These are phyloP conservation scores for Stratiomys singularior DNA, from an alignment of 2,888 invertebrate species.

Conservation along the genomic window DNA sequence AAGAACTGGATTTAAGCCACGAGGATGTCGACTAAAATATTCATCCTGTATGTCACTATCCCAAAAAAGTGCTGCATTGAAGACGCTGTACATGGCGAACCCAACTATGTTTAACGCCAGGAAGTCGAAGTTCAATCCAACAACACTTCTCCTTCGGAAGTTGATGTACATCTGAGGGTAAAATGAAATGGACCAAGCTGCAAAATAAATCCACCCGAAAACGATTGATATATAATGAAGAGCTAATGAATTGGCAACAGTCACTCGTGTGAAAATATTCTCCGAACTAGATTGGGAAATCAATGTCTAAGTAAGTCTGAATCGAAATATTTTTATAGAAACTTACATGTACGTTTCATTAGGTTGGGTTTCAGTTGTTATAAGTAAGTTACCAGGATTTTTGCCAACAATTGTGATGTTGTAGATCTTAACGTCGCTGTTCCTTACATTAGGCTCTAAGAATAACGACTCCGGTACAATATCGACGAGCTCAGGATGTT, in stretches of 20 bases:
- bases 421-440: slow-evolving; percentile 56
- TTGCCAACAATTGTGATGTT: slow-evolving; percentile 71
- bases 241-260: slow-evolving; percentile 75
- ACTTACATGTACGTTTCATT: slow-evolving; percentile 63
- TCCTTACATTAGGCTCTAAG: slow-evolving; percentile 63
- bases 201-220: slow-evolving; percentile 99
- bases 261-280: slow-evolving; percentile 78
- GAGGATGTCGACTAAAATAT: slow-evolving; percentile 83
- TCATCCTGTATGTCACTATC: slow-evolving; percentile 82
- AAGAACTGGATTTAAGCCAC: slow-evolving; percentile 92
- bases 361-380: slow-evolving; percentile 72
- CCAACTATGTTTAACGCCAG: slow-evolving; percentile 91
- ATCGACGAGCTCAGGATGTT: slow-evolving; percentile 73
- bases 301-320: neutral
- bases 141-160: slow-evolving; percentile 91
- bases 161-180: slow-evolving; percentile 97
- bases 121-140: slow-evolving; percentile 97
- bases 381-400: slow-evolving; percentile 75
- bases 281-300: no score
- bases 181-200: slow-evolving; percentile 98
- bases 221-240: slow-evolving; percentile 79
- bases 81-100: slow-evolving; percentile 89
- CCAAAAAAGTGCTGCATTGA: slow-evolving; percentile 91
- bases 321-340: neutral
- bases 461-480: slow-evolving; percentile 67